phyloP scores from a whole-genome alignment of 92 coral and sea anemone species.

The Diadumene lineata region DNA sequence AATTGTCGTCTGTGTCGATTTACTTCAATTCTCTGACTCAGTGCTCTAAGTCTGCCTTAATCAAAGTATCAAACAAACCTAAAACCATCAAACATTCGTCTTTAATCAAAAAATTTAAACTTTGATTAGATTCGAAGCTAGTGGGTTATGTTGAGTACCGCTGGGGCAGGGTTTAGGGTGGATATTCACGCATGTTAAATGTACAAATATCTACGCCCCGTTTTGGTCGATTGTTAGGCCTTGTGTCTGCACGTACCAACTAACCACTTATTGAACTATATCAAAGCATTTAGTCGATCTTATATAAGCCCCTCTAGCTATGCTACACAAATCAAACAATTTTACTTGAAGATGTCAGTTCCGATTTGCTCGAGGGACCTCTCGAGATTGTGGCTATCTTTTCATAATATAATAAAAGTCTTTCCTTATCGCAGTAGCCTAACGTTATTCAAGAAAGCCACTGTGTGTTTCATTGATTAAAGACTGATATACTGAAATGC shows the following conservation, averaged over 20 bases:
- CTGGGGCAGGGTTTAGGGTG: no score
- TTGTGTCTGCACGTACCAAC: background rate
- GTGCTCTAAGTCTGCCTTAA: background rate
- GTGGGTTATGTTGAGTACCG: no score
- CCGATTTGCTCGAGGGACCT: constrained; percentile 27
- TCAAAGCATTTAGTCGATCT: constrained; percentile 23
- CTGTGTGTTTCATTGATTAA: background rate
- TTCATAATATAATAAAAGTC: constrained; percentile 2
- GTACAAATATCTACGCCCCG: no score
- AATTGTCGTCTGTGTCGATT: constrained; percentile 6
- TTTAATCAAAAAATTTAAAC: no score
- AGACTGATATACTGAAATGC: no score
- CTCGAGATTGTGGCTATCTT: background rate
- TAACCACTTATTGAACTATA: constrained; percentile 8
- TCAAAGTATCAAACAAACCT: background rate
- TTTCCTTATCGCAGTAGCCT: constrained; percentile 7
- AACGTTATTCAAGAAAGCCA: constrained; percentile 12
- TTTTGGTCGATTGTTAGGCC: background rate
- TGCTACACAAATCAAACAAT: constrained; percentile 22
- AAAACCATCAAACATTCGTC: no score
- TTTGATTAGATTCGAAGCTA: no score
- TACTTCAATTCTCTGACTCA: no score
- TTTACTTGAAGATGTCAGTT: constrained; percentile 15
- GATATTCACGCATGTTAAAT: no score
- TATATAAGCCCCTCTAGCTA: constrained; percentile 12